Evolutionary conservation across 2,797 vertebrate genomes (phyloP).

Genomic region (Tenualosa thibaudeaui): DNA sequence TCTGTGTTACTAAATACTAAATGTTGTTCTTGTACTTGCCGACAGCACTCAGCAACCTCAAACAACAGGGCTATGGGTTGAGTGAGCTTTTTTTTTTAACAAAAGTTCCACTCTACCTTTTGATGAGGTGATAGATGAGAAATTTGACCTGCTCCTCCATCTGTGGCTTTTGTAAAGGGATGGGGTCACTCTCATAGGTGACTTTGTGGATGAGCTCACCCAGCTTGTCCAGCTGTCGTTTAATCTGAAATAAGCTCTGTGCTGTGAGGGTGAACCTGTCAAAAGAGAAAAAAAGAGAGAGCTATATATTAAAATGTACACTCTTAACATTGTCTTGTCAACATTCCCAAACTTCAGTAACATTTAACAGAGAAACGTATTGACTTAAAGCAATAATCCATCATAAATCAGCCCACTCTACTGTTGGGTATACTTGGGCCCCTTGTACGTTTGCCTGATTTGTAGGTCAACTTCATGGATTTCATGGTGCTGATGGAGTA

Average conservation of each 20-base stretch:
- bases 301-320: background rate
- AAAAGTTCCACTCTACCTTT: conserved; percentile 74
- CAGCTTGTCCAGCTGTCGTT: conserved; percentile 91
- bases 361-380: background rate
- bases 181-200: conserved; percentile 93
- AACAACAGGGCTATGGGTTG: too few relatives aligned
- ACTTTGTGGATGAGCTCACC: conserved; percentile 90
- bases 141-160: conserved; percentile 88
- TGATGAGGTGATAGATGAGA: conserved; percentile 90
- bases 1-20: too few relatives aligned
- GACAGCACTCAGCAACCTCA: too few relatives aligned
- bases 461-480: too few relatives aligned
- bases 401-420: too few relatives aligned
- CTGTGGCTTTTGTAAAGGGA: conserved; percentile 86
- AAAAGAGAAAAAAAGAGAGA: background rate
- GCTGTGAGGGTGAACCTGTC: conserved; percentile 87
- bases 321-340: too few relatives aligned
- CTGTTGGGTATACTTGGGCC: too few relatives aligned
- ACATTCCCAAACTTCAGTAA: too few relatives aligned
- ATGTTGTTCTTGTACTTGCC: too few relatives aligned
- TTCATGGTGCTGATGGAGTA: too few relatives aligned
- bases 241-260: conserved; percentile 95
- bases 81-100: too few relatives aligned
- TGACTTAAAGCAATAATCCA: background rate
- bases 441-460: too few relatives aligned